phyloP scores from a whole-genome alignment of 1,140 invertebrate species.

The Glossosoma conforme region DNA sequence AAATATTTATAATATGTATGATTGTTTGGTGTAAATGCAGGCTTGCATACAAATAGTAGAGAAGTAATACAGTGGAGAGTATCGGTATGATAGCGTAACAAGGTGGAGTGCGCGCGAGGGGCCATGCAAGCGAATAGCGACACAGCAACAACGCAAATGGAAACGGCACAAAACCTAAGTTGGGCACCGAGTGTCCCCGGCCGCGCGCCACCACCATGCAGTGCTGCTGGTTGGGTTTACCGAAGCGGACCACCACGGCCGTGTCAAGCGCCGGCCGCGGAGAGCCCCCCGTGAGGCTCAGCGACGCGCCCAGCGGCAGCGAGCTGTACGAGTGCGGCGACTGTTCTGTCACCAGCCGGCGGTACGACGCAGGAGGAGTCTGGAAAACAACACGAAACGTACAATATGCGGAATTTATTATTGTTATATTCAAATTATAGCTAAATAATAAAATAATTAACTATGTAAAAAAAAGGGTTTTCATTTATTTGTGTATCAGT shows the following conservation, averaged over 20 bases:
- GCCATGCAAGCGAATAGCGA: slow-evolving; percentile 30
- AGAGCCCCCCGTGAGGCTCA: slow-evolving; percentile 30
- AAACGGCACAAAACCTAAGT: slow-evolving; percentile 66
- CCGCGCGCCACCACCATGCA: slow-evolving; percentile 58
- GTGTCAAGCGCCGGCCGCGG: slow-evolving; percentile 46
- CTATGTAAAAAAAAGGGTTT: too few relatives aligned
- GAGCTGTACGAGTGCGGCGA: slow-evolving; percentile 71
- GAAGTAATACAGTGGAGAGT: not conserved
- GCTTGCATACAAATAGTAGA: too few relatives aligned
- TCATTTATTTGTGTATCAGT: too few relatives aligned
- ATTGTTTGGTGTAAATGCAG: too few relatives aligned
- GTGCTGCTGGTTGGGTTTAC: slow-evolving; percentile 39
- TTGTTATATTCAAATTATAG: too few relatives aligned
- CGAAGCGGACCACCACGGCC: slow-evolving; percentile 35
- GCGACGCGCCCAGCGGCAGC: slow-evolving; percentile 64
- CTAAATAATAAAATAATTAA: too few relatives aligned
- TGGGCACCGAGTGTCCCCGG: slow-evolving; percentile 83
- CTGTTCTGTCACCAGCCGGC: slow-evolving; percentile 55
- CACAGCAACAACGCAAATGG: slow-evolving; percentile 24
- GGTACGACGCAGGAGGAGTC: slow-evolving; percentile 65
- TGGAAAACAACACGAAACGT: slow-evolving; percentile 42
- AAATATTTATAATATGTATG: too few relatives aligned
- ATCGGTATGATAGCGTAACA: not conserved
- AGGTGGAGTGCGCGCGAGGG: slow-evolving; percentile 13
- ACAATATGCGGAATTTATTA: too few relatives aligned